Percentiles rank a stretch among this genome's conserved stretches.
These are phyloP conservation scores for Alloplasta piceator DNA, from an alignment of 2,888 invertebrate species.

Conservation along the genomic window DNA sequence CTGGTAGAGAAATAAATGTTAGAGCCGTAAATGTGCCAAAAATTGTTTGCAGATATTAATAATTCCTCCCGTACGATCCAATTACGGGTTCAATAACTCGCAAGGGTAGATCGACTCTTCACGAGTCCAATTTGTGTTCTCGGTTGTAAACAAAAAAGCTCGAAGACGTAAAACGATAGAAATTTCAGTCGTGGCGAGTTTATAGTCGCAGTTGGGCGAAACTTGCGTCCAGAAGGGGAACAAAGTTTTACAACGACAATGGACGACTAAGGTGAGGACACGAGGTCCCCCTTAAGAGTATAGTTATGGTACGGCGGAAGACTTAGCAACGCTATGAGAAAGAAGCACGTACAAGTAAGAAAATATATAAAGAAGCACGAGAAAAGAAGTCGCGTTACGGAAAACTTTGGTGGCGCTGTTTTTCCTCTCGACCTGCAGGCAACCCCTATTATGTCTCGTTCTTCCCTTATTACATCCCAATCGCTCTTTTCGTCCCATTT, in stretches of 20 bases:
- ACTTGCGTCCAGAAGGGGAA: slow-evolving; percentile 4
- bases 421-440: neutral
- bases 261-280: neutral
- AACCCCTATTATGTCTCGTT: neutral
- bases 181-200: neutral
- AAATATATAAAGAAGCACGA: neutral
- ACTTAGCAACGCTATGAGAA: too few species aligned
- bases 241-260: slow-evolving; percentile 32
- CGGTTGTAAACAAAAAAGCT: neutral
- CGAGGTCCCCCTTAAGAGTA: too few species aligned
- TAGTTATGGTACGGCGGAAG: too few species aligned
- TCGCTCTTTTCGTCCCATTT: neutral
- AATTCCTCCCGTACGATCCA: neutral
- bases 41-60: neutral
- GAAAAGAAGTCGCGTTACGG: neutral
- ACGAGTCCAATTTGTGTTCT: neutral
- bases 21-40: neutral
- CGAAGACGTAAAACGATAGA: neutral
- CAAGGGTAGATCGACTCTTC: neutral
- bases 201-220: neutral
- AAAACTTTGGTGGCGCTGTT: neutral
- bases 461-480: too few species aligned
- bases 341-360: too few species aligned
- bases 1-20: too few species aligned
- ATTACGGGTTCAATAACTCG: slow-evolving; percentile 3